A percentile compares a stretch with the other conserved stretches of the same genome.
phyloP scores from a whole-genome alignment of 1,140 invertebrate species.

The Sminthurides bifidus region DNA sequence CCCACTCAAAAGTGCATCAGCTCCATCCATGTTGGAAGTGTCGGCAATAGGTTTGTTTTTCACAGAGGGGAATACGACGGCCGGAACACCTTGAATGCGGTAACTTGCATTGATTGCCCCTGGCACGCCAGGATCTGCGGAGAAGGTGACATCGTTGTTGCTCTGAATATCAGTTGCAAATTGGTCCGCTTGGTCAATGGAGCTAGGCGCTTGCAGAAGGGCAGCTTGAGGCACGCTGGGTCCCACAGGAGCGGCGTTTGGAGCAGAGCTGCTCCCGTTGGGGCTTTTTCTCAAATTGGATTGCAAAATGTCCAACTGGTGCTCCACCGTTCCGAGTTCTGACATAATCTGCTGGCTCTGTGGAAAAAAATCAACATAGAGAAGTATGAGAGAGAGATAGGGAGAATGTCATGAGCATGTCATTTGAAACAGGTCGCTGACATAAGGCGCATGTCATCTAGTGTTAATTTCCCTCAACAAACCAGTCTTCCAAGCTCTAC shows the following conservation, averaged over 20 bases:
- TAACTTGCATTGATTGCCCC: conserved; percentile 36
- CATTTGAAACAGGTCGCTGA: too few relatives aligned
- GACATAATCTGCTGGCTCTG: conserved; percentile 64
- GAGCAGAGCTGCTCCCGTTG: conserved; percentile 26
- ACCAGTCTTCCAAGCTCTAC: too few relatives aligned
- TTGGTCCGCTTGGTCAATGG: conserved; percentile 31
- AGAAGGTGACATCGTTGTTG: conserved; percentile 29
- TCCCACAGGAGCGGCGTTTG: neutral
- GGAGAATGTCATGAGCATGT: too few relatives aligned
- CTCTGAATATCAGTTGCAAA: conserved; percentile 24
- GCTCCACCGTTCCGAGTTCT: conserved; percentile 72
- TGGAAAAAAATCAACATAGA: neutral
- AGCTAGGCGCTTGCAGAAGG: conserved; percentile 17
- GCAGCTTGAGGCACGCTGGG: conserved; percentile 27
- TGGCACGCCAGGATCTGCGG: conserved; percentile 14
- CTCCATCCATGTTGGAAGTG: conserved; percentile 43
- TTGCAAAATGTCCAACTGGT: conserved; percentile 45
- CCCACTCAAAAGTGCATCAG: conserved; percentile 45
- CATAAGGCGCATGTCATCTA: too few relatives aligned
- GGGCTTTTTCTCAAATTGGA: conserved; percentile 24
- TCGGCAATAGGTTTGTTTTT: conserved; percentile 78
- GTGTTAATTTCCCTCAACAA: too few relatives aligned
- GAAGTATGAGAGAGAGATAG: too few relatives aligned
- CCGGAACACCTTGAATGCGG: conserved; percentile 50
- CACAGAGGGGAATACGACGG: conserved; percentile 73